phyloP scores from a whole-genome alignment of 2,113 vertebrate species.

The Elaphurus davidianus region DNA sequence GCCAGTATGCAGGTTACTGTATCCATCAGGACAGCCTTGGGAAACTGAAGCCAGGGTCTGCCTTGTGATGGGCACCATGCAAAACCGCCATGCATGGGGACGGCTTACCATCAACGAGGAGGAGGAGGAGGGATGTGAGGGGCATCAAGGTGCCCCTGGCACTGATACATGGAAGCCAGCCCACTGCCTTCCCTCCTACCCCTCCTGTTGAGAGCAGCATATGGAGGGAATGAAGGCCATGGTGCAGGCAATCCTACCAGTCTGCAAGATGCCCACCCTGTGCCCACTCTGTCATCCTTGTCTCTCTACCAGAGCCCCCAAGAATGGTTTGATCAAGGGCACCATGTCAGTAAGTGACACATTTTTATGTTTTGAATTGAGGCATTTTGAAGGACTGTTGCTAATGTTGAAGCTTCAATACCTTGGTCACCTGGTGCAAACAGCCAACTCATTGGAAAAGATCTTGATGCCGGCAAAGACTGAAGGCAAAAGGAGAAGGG shows the following conservation, averaged over 20 bases:
- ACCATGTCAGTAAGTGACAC: background rate
- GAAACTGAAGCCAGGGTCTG: background rate
- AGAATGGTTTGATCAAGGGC: background rate
- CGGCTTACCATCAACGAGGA: background rate
- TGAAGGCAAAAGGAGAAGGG: background rate
- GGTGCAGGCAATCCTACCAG: background rate
- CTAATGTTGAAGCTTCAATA: background rate
- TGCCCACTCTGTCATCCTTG: accelerated
- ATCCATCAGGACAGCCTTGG: background rate
- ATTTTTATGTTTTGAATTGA: background rate
- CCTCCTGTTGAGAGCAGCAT: background rate
- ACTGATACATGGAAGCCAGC: background rate
- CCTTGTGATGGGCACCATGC: background rate
- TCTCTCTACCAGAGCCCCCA: background rate
- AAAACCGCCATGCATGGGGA: background rate
- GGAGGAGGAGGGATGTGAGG: background rate
- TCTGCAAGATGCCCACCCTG: background rate
- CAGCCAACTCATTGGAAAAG: background rate
- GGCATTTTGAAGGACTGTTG: background rate
- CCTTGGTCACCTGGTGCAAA: background rate
- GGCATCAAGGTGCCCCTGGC: background rate
- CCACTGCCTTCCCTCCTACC: background rate
- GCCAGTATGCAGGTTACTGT: background rate
- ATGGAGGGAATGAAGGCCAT: background rate
- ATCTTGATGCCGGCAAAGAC: background rate